A percentile compares a stretch with the other conserved stretches of the same genome.
Evolutionary conservation across 2,888 invertebrate species (phyloP).

Genomic region (Melanchra persicariae): DNA sequence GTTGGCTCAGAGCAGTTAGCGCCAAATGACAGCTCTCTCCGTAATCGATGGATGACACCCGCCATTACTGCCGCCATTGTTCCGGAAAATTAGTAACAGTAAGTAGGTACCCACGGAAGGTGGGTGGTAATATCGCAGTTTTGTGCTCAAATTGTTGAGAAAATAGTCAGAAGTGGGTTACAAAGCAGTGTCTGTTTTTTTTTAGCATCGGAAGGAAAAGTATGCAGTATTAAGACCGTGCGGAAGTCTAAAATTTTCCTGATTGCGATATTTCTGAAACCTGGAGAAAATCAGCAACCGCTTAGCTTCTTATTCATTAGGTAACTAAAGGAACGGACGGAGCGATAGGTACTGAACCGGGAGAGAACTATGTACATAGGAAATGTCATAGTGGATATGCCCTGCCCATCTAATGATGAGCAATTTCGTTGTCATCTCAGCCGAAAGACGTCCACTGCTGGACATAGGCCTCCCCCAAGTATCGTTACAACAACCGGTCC

Average conservation of each 20-base stretch:
- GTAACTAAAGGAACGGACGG: not conserved
- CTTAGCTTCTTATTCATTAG: not conserved
- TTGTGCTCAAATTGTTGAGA: conserved; percentile 45
- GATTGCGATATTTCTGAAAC: not conserved
- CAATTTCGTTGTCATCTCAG: too few species aligned
- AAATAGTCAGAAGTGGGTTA: conserved; percentile 19
- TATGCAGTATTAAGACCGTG: not conserved
- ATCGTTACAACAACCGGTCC: too few species aligned
- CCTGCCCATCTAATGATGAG: too few species aligned
- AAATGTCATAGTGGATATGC: too few species aligned
- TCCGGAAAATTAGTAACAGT: conserved; percentile 56
- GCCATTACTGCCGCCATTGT: conserved; percentile 58
- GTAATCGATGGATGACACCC: conserved; percentile 37
- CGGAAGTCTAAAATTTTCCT: not conserved
- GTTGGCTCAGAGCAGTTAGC: conserved; percentile 1
- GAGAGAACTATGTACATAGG: not conserved
- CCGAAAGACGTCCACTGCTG: too few species aligned
- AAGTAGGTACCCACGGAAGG: conserved; percentile 16
- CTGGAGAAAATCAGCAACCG: not conserved
- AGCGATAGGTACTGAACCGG: too few species aligned
- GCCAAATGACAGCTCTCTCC: conserved; percentile 42
- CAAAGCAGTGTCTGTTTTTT: not conserved
- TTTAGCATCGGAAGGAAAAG: not conserved
- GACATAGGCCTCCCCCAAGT: too few species aligned
- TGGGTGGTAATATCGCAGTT: conserved; percentile 36